phyloP scores from a whole-genome alignment of 2,888 invertebrate species.

The Lymantria monacha region DNA sequence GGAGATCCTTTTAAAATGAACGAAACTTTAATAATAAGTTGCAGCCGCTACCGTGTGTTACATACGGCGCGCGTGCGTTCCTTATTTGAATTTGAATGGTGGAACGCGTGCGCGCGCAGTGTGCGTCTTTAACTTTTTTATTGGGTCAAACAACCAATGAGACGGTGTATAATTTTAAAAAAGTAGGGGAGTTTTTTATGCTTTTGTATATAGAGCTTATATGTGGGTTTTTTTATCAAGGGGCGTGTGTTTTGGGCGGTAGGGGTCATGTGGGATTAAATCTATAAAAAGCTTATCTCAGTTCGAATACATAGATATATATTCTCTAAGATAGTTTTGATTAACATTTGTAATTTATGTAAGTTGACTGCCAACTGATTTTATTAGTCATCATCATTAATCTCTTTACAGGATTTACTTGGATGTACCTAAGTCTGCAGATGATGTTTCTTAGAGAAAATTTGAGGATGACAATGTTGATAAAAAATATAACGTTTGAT shows the following conservation, averaged over 20 bases:
- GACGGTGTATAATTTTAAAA: conserved; percentile 56
- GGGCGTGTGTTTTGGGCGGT: conserved; percentile 48
- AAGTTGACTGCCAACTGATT: no score
- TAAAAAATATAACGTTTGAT: no score
- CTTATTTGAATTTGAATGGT: conserved; percentile 71
- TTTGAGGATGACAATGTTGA: no score
- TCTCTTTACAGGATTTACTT: no score
- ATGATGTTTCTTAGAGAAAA: no score
- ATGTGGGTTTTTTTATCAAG: conserved; percentile 46
- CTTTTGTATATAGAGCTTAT: conserved; percentile 27
- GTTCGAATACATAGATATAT: no score
- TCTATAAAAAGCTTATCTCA: neutral
- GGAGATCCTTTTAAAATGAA: conserved; percentile 52
- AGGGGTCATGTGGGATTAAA: neutral
- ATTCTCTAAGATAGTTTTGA: no score
- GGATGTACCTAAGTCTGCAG: no score
- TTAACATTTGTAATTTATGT: no score
- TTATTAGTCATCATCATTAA: no score
- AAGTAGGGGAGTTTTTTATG: conserved; percentile 71
- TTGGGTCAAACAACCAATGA: conserved; percentile 66
- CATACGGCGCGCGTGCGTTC: conserved; percentile 67
- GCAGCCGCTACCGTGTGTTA: conserved; percentile 64
- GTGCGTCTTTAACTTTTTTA: conserved; percentile 78
- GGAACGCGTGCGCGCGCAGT: conserved; percentile 60
- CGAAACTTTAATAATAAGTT: conserved; percentile 66